These are phyloP conservation scores for Seira musarum DNA, from an alignment of 2,888 invertebrate species.

Conservation along the genomic window DNA sequence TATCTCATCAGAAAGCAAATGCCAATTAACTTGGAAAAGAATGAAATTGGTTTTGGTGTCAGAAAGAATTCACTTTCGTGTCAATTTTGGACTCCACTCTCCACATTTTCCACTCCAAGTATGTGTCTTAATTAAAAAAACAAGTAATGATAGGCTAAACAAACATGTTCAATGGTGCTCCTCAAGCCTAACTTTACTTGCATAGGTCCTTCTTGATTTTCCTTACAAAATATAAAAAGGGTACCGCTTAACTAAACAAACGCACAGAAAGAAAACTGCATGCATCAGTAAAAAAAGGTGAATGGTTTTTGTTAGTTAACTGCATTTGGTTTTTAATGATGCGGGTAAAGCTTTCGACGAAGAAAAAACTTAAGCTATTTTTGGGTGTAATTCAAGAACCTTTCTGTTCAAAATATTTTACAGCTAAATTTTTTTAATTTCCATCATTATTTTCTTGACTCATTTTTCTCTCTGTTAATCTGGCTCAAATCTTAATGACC, in stretches of 20 bases:
- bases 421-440: constrained; percentile 25
- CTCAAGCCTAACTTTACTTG: not conserved
- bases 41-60: not conserved
- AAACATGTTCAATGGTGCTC: not conserved
- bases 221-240: not conserved
- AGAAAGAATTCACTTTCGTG: not conserved
- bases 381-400: constrained; percentile 7
- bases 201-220: not conserved
- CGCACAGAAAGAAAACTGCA: not conserved
- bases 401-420: constrained; percentile 1
- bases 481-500: constrained; percentile 53
- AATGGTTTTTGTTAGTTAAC: too few relatives aligned
- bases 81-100: not conserved
- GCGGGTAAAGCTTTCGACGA: not conserved
- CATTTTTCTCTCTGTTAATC: constrained; percentile 31
- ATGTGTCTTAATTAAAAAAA: constrained; percentile 48
- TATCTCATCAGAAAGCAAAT: not conserved
- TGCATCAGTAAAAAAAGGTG: not conserved
- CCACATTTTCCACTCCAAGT: too few relatives aligned
- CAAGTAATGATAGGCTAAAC: constrained; percentile 42
- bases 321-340: not conserved
- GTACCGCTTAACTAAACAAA: not conserved
- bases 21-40: not conserved
- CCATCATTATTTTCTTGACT: constrained; percentile 39
- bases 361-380: not conserved